phyloP scores from a whole-genome alignment of 2,888 invertebrate species.

The Pachliopta kotzebuea region DNA sequence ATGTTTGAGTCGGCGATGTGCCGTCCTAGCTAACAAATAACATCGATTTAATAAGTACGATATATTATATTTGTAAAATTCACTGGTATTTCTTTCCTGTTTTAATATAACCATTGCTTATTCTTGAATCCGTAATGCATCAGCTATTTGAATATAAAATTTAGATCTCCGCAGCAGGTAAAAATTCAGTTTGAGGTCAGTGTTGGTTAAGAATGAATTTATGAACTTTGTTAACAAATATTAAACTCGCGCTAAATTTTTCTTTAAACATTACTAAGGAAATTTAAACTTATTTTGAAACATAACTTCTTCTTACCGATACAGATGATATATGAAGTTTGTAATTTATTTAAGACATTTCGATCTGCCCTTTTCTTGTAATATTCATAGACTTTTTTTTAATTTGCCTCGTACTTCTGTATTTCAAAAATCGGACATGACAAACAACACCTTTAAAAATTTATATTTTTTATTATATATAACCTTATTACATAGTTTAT shows the following conservation, averaged over 20 bases:
- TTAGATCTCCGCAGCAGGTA: neutral
- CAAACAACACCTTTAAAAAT: neutral
- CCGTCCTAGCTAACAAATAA: neutral
- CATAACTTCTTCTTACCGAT: neutral
- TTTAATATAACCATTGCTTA: neutral
- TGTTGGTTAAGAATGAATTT: no score
- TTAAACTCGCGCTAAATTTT: neutral
- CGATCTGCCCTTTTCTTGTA: neutral
- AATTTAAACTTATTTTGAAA: neutral
- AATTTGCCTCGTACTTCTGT: neutral
- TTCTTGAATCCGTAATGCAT: neutral
- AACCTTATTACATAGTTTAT: neutral
- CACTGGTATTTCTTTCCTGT: neutral
- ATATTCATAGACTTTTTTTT: neutral
- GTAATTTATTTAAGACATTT: neutral
- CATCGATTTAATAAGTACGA: neutral
- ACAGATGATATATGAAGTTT: no score
- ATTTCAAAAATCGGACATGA: neutral
- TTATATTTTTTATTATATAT: neutral
- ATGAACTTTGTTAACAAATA: no score
- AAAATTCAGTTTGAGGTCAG: no score
- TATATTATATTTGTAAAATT: neutral
- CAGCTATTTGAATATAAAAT: neutral
- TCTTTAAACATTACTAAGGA: neutral
- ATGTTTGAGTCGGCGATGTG: neutral